Base-by-base conservation (phyloP, 1,140 invertebrate species). In the Fopius arisanus region DNA sequence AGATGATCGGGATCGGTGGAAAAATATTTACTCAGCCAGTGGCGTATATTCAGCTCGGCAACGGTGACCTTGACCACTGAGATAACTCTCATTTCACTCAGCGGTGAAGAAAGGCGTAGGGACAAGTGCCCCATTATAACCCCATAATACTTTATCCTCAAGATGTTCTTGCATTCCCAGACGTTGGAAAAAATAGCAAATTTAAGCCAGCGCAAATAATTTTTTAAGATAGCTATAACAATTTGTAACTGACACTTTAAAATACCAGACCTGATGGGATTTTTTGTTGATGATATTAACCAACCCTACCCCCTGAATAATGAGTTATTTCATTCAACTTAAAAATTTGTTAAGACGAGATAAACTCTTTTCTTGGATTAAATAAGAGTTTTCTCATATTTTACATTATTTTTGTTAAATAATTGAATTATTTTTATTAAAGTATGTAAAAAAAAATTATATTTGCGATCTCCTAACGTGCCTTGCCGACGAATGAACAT, bases 11-110 rank as follows among this genome's bases (percentile, higher is more conserved):
- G 63, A 59, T 26, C 28, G 43, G 29, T 74, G 69, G 31, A 19
- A 69, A 69, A 74, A 74, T 74, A 74, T 74, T 74, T 74, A 74
- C 63, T 59, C 48, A 74, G 54, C 65, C 59, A 4, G 43, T 48
- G 43, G 43, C 43, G 43, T 48, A 48, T 48, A 48, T 41, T 51
- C 14, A 65, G 31, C 21, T 14, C 33, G 10, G 33, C 51, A 1
- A 33, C 40, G 66, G 66, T 73, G 67, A 62, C 72, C 72, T 74
- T 74, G 72, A 74, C 72, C 72, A 54, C 31, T 41, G 48, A 43
- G 67, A 69, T 69, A 74, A 41, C 66, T 74, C 59, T 62, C 59
- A 59, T 67, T 33, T 37, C 43, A 28, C n/a, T 40, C 51, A 54
- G 23, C 31, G 43, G 14, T 19, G 43, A 48, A 48, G 43, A 48